Conservation (phyloP, 2,113 vertebrate species). For the Empidonax traillii region DNA sequence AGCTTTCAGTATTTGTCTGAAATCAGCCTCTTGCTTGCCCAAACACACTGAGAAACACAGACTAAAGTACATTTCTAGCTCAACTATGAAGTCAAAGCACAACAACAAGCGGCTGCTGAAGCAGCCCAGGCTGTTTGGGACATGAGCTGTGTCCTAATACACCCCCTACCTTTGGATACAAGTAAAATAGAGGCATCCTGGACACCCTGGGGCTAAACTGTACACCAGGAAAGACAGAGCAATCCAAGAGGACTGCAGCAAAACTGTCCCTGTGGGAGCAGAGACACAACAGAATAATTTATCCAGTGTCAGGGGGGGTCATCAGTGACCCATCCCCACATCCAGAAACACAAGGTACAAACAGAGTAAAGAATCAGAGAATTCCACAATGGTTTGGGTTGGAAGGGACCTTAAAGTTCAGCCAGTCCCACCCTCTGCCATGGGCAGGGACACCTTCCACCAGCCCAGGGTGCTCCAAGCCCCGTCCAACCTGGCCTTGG, state of each 20-base stretch:
- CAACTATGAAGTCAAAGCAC: neutral
- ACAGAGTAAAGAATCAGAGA: neutral
- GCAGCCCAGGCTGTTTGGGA: neutral
- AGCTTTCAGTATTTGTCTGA: neutral
- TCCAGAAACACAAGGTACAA: accelerated
- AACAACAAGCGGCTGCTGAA: neutral
- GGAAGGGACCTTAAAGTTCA: neutral
- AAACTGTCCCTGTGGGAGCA: neutral
- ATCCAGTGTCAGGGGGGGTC: neutral
- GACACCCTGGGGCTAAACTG: neutral
- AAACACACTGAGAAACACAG: neutral
- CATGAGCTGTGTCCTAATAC: neutral
- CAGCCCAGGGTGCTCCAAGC: accelerated
- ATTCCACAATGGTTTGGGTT: neutral
- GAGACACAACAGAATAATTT: neutral
- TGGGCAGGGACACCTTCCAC: neutral
- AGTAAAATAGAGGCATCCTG: neutral
- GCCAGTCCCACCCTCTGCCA: accelerated
- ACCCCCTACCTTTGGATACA: neutral
- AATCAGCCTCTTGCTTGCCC: neutral
- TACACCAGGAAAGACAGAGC: neutral
- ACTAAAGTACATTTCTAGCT: neutral
- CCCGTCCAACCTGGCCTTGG: neutral
- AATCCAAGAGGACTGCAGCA: neutral
- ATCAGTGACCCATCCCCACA: neutral